Base-by-base conservation (phyloP, 2,113 vertebrate species). In the Plecotus auritus region DNA sequence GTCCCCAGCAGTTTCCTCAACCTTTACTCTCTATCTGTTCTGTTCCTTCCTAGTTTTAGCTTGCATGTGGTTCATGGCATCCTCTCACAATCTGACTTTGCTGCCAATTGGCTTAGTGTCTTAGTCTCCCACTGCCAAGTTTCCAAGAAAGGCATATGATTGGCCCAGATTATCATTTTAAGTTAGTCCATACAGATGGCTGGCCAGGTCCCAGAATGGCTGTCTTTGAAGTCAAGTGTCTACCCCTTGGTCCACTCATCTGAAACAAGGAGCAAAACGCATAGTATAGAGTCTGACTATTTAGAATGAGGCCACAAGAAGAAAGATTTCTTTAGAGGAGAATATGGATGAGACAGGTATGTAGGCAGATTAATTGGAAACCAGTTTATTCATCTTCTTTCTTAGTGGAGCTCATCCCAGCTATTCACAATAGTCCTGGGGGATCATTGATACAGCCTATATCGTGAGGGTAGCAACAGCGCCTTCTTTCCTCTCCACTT, bases 101-200 rank as follows among this genome's bases (percentile, higher is more conserved):
- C 40, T 95, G 85, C 72, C 90, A 95, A 80, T 67, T 92, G 92
- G 54, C 56, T 91, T 64, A n/a, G 20, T 45, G 37, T 83, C 76
- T 89, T 78, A 73, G 45, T 80, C 91, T 96, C 40, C 80, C 61
- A 66, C 56, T 92, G 94, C 81, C n/a, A 61, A 84, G 45, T 85
- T 94, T 90, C 66, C 72, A 83, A 85, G 81, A 81, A 86, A 85
- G 85, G 66, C 59, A 92, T 77, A 64, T 77, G 67, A 95, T 59
- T 95, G 45, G 91, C 85, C 87, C 37, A 90, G 42, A 76, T 84
- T 40, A 59, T 81, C 37, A 67, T 95, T 87, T 96, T 69, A 85
- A 94, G 77, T 37, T 83, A 76, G 23, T 87, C 66, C 73, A 56
- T 37, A 66, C 37, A 76, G 70, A 74, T 69, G 84, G 69, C 47